Evolutionary conservation across 2,888 invertebrate species (phyloP).

Genomic region (Tenodera sinensis): DNA sequence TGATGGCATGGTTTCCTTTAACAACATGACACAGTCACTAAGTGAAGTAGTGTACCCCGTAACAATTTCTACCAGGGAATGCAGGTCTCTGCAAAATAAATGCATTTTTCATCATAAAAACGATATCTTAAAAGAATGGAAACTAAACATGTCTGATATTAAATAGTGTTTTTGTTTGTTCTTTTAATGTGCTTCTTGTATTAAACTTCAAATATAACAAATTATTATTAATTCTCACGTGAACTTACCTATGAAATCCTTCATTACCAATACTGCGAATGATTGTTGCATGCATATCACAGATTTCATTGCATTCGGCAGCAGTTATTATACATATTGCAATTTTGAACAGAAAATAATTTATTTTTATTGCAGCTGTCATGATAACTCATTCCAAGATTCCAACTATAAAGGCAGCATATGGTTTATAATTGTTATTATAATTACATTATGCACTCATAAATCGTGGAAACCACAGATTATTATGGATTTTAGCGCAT

Average conservation of each 20-base stretch:
- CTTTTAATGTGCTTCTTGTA: no score
- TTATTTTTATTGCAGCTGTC: not conserved
- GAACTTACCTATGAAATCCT: slow-evolving; percentile 48
- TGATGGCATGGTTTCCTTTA: slow-evolving; percentile 42
- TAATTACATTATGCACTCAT: no score
- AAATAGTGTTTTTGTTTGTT: no score
- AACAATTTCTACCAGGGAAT: slow-evolving; percentile 47
- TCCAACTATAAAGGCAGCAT: not conserved
- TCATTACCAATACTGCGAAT: slow-evolving; percentile 45
- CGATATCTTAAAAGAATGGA: no score
- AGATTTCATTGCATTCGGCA: slow-evolving; percentile 3
- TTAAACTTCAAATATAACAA: not conserved
- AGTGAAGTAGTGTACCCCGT: slow-evolving; percentile 34
- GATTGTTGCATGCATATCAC: slow-evolving; percentile 37
- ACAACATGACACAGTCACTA: slow-evolving; percentile 40
- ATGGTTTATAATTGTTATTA: no score
- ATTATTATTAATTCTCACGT: not conserved
- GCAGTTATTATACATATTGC: not conserved
- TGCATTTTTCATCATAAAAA: not conserved
- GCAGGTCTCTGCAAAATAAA: slow-evolving; percentile 42
- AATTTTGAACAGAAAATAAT: not conserved
- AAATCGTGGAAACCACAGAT: not conserved
- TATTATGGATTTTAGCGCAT: not conserved
- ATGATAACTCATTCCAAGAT: not conserved
- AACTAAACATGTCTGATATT: no score